Evolutionary conservation across 2,888 invertebrate species (phyloP), one percentile per base, ranked within the genome.

Genomic region (Exocentrus adspersus): DNA sequence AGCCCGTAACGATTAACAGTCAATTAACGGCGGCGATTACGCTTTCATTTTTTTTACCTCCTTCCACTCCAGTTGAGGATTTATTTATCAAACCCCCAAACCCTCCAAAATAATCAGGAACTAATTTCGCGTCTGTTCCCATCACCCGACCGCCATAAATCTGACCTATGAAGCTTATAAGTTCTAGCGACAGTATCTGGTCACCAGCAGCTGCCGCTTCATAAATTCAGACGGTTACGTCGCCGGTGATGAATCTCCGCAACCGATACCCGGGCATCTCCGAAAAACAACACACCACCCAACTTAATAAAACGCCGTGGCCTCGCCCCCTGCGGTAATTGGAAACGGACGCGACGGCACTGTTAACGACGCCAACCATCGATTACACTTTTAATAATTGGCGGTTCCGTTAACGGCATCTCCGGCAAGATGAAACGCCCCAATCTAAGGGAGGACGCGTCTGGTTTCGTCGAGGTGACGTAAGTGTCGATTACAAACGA

Each of bases 401-500:
- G 50, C 53, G 46, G 56, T 62, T 50, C 60, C 50, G 66, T 60
- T n/a, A n/a, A n/a, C n/a, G n/a, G n/a, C 53, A 50, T 61, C 17
- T 53, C 56, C 30, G 51, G 50, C 32, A 42, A 56, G 28, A 20
- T 42, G 14, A 19, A 28, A 10, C 12, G 50, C 50, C 43, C 14
- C 14, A 17, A 24, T 43, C 57, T 61, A 52, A 41, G 63, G 54
- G 57, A 60, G 50, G 51, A 69, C 69, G 69, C 67, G 69, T 64
- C 62, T 65, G 59, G 67, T 60, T 67, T 69, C 56, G 42, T 32
- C 53, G 64, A 50, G 46, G 58, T 53, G 41, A 52, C 51, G 62
- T 62, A 67, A 67, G 67, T 64, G 67, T 69, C 67, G 69, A 67
- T 69, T 69, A 69, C 61, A 67, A 69, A 67, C 60, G 65, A 67